phyloP scores from a whole-genome alignment of 2,797 vertebrate genomes.

The Gymnodraco acuticeps region DNA sequence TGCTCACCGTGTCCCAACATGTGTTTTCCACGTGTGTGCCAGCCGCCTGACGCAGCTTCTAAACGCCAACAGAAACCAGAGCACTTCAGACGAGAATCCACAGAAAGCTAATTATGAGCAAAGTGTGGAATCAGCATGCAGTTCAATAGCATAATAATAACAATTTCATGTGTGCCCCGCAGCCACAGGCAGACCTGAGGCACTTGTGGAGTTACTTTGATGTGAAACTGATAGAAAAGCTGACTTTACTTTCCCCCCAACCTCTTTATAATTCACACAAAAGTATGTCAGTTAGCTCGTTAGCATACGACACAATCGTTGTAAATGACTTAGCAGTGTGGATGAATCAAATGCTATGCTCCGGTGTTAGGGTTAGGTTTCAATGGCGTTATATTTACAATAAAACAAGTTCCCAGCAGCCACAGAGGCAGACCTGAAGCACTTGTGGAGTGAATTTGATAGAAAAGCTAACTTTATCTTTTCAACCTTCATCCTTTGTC shows the following conservation, averaged over 20 bases:
- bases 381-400: conserved; percentile 85
- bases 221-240: conserved; percentile 83
- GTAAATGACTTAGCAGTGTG: too few relatives aligned
- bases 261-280: conserved; percentile 69
- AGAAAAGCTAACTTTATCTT: conserved; percentile 76
- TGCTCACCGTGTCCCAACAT: conserved; percentile 38
- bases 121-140: conserved; percentile 80
- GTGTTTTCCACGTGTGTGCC: conserved; percentile 63
- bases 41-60: conserved; percentile 43
- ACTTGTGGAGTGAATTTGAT: conserved; percentile 82
- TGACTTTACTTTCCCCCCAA: conserved; percentile 71
- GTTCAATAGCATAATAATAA: conserved; percentile 86
- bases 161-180: conserved; percentile 85
- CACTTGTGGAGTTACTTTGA: conserved; percentile 83
- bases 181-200: conserved; percentile 80
- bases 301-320: conserved; percentile 69
- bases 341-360: too few relatives aligned
- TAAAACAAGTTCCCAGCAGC: conserved; percentile 85
- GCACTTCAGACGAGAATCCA: conserved; percentile 52
- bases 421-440: conserved; percentile 76
- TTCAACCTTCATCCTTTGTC: conserved; percentile 48
- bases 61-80: conserved; percentile 39
- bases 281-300: conserved; percentile 73
- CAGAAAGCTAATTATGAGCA: conserved; percentile 80
- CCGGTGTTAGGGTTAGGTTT: conserved; percentile 25